These are phyloP conservation scores for Meandrusa payeni DNA, from an alignment of 2,888 invertebrate species.

Conservation along the genomic window DNA sequence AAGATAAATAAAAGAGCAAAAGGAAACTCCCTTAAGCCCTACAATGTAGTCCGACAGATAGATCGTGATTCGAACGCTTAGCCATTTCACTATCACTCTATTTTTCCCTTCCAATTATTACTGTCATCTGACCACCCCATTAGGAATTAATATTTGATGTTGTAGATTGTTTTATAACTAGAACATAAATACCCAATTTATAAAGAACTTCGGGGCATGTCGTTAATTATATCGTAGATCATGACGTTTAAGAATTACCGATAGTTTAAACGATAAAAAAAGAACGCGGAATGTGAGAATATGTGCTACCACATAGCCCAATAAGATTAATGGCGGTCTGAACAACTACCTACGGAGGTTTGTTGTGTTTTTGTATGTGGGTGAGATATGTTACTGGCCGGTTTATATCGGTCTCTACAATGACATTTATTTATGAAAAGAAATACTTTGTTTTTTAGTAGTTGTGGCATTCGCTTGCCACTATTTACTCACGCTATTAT, in stretches of 20 bases:
- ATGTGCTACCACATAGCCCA: conserved; percentile 23
- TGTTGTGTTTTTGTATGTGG: conserved; percentile 18
- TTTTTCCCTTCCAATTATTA: conserved; percentile 24
- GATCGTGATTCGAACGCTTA: too few species aligned
- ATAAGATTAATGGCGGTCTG: conserved; percentile 23
- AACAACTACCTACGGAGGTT: conserved; percentile 20
- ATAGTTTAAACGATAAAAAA: conserved; percentile 13
- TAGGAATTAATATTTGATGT: too few species aligned
- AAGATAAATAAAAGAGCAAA: too few species aligned
- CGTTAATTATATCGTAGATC: conserved; percentile 11
- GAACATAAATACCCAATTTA: too few species aligned
- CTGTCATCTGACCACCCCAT: background rate
- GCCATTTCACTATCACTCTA: too few species aligned
- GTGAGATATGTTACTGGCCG: conserved; percentile 8
- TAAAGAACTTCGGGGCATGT: conserved; percentile 2
- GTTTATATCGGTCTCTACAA: conserved; percentile 2
- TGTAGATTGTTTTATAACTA: too few species aligned
- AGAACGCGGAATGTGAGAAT: conserved; percentile 20
- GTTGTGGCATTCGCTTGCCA: too few species aligned
- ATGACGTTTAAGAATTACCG: conserved; percentile 11
- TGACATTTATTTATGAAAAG: conserved; percentile 11
- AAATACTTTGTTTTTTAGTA: too few species aligned
- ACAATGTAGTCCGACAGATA: too few species aligned
- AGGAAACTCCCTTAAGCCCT: too few species aligned
- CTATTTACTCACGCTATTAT: too few species aligned